Conservation (phyloP, 2,888 invertebrate species). For the Rhorus exstirpatorius region DNA sequence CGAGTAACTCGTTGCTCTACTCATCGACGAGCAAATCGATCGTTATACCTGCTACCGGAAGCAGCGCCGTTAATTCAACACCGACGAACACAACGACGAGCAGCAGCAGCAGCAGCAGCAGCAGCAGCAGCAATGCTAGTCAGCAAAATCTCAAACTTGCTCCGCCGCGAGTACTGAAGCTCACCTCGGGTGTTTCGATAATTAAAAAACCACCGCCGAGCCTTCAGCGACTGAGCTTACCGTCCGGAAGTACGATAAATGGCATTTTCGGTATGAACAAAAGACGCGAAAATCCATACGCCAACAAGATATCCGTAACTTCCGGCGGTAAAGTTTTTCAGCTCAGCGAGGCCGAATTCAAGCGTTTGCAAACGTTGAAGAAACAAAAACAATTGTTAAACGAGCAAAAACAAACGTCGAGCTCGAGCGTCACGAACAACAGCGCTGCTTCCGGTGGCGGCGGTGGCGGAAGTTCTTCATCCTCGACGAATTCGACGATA, state of each 20-base stretch:
- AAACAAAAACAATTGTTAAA: conserved; percentile 86
- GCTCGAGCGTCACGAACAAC: conserved; percentile 28
- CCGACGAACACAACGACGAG: conserved; percentile 42
- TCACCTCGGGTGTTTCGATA: conserved; percentile 83
- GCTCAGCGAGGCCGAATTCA: conserved; percentile 92
- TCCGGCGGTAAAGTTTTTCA: conserved; percentile 93
- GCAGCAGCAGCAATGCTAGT: not conserved
- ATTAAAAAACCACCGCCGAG: conserved; percentile 84
- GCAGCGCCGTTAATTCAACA: not conserved
- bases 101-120: no score
- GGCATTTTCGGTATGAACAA: conserved; percentile 30
- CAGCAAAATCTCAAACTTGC: conserved; percentile 59
- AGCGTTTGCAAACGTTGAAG: conserved; percentile 88
- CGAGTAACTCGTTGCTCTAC: conserved; percentile 68
- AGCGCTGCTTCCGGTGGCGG: conserved; percentile 59
- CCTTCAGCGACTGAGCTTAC: conserved; percentile 80
- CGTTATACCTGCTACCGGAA: no score
- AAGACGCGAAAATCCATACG: conserved; percentile 85
- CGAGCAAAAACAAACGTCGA: conserved; percentile 76
- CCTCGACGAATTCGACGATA: conserved; percentile 66
- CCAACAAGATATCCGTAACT: conserved; percentile 87
- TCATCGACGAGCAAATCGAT: conserved; percentile 33
- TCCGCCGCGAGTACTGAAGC: conserved; percentile 77
- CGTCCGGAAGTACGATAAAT: conserved; percentile 74
- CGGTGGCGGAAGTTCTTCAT: conserved; percentile 48